Conservation (phyloP, 2,888 invertebrate species). For the Sphaerophoria rueppellii region DNA sequence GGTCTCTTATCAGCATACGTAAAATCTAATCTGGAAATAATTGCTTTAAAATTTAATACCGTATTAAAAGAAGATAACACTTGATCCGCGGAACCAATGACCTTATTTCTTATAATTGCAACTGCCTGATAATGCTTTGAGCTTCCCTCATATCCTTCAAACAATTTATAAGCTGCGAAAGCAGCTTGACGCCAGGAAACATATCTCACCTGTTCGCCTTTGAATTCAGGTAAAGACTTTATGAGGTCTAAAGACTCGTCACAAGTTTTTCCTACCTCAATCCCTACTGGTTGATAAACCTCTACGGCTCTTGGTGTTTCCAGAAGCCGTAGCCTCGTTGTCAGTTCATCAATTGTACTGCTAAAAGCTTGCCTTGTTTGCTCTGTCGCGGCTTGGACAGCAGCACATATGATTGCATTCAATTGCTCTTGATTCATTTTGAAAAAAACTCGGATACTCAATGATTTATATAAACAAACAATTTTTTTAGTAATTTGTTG, state of each 20-base stretch:
- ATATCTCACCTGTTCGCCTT: slow-evolving; percentile 13
- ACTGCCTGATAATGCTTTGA: slow-evolving; percentile 52
- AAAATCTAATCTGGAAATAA: slow-evolving; percentile 66
- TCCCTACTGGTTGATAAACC: slow-evolving; percentile 20
- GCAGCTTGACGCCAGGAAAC: slow-evolving; percentile 33
- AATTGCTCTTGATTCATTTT: slow-evolving; percentile 25
- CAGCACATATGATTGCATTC: neutral
- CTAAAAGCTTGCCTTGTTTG: too few relatives aligned
- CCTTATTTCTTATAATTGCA: slow-evolving; percentile 56
- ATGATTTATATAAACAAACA: too few relatives aligned
- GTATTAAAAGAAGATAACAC: slow-evolving; percentile 67
- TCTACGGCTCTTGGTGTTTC: slow-evolving; percentile 10
- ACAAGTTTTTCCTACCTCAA: neutral
- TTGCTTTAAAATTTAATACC: slow-evolving; percentile 61
- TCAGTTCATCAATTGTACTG: slow-evolving; percentile 6
- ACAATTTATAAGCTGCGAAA: slow-evolving; percentile 4
- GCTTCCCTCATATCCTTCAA: slow-evolving; percentile 31
- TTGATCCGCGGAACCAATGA: slow-evolving; percentile 42
- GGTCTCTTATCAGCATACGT: slow-evolving; percentile 68
- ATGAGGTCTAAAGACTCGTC: neutral
- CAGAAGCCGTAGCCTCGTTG: neutral
- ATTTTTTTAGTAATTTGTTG: too few relatives aligned
- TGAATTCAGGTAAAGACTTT: slow-evolving; percentile 30
- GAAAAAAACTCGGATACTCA: too few relatives aligned
- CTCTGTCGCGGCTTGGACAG: too few relatives aligned